Evolutionary conservation across 2,888 invertebrate genomes (phyloP).

Genomic region (Hipparchia sbordonii): DNA sequence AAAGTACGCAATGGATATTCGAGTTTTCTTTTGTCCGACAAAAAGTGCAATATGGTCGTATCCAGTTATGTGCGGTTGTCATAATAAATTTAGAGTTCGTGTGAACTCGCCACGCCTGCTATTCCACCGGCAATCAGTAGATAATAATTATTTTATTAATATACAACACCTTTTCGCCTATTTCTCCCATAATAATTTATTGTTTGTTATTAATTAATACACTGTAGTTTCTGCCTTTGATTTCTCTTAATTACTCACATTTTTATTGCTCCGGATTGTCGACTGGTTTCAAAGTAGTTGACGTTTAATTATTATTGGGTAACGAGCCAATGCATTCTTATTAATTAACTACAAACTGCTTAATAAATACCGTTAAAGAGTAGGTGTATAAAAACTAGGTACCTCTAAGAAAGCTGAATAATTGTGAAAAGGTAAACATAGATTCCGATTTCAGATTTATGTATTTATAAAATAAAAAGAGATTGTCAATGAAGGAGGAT

Average conservation of each 20-base stretch:
- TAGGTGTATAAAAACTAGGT: not conserved
- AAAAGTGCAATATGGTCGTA: conserved; percentile 39
- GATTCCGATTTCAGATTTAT: too few relatives aligned
- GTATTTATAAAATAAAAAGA: too few relatives aligned
- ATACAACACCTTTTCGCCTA: conserved; percentile 68
- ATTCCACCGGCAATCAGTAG: conserved; percentile 65
- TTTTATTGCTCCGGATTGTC: conserved; percentile 28
- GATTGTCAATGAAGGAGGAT: too few relatives aligned
- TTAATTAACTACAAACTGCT: not conserved
- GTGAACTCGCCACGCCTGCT: conserved; percentile 72
- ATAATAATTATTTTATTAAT: conserved; percentile 77
- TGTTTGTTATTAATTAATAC: conserved; percentile 62
- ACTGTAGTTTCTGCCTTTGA: conserved; percentile 48
- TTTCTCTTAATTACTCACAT: conserved; percentile 40
- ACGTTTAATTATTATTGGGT: conserved; percentile 24
- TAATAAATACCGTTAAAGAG: not conserved
- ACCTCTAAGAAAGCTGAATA: not conserved
- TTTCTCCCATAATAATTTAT: conserved; percentile 62
- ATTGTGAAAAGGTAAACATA: too few relatives aligned
- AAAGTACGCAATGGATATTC: conserved; percentile 33
- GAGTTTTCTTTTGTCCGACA: conserved; percentile 3
- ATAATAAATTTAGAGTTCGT: conserved; percentile 67
- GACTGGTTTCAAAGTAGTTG: conserved; percentile 29
- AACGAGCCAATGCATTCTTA: conserved; percentile 24
- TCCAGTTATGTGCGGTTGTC: conserved; percentile 40